Percentiles rank a stretch among this genome's conserved stretches.
Evolutionary conservation across 1,140 invertebrate genomes (phyloP).

Genomic region (Caenorhabditis tropicalis): DNA sequence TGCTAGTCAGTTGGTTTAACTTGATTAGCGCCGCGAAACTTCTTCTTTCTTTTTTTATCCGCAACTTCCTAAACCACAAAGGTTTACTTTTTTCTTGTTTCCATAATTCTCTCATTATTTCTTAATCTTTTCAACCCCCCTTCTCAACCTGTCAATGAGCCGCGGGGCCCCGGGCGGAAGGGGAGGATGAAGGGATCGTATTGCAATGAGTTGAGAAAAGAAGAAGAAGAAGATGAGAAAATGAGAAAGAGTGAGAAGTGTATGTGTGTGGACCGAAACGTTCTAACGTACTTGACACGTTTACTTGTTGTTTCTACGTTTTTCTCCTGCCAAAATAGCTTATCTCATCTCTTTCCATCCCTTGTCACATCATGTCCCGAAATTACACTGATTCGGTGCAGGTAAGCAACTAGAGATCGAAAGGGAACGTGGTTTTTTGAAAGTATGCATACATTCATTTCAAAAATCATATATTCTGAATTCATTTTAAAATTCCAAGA

Average conservation of each 20-base stretch:
- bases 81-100: background rate
- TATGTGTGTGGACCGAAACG: constrained; percentile 24
- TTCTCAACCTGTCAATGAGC: constrained; percentile 20
- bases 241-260: constrained; percentile 30
- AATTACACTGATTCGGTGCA: constrained; percentile 35
- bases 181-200: constrained; percentile 35
- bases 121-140: background rate
- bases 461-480: background rate
- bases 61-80: background rate
- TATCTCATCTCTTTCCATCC: background rate
- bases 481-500: background rate
- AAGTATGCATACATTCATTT: background rate
- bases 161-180: background rate
- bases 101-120: background rate
- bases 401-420: background rate
- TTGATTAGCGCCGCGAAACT: background rate
- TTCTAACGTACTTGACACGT: constrained; percentile 43
- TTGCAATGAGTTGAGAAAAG: constrained; percentile 40
- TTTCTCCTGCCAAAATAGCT: background rate
- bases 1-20: background rate
- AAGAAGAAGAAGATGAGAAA: constrained; percentile 5
- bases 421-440: constrained; percentile 29
- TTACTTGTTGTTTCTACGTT: constrained; percentile 40
- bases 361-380: background rate
- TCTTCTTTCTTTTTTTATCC: background rate